These are phyloP conservation scores for Platypus cylindrus DNA, from an alignment of 2,888 invertebrate species.

Conservation along the genomic window DNA sequence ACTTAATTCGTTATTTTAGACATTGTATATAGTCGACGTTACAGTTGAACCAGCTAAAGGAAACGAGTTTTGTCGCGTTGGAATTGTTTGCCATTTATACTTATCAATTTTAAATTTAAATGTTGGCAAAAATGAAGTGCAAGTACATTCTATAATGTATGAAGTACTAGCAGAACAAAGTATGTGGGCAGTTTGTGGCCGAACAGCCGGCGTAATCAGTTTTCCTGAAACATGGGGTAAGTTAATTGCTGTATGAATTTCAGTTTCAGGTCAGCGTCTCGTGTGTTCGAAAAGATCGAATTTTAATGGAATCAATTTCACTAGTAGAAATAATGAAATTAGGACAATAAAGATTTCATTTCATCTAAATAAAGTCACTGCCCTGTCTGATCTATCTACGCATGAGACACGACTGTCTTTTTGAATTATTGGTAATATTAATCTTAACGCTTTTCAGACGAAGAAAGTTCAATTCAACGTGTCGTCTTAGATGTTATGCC, in stretches of 20 bases:
- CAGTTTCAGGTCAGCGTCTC: too few relatives aligned
- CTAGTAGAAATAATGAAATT: too few relatives aligned
- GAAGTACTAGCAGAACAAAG: conserved; percentile 86
- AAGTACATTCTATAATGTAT: conserved; percentile 67
- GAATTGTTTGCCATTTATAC: conserved; percentile 74
- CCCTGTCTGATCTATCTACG: too few relatives aligned
- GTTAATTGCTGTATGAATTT: too few relatives aligned
- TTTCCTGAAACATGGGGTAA: conserved; percentile 19
- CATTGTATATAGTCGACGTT: conserved; percentile 69
- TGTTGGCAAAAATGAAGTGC: conserved; percentile 16
- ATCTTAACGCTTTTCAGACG: conserved; percentile 22
- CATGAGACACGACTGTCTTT: too few relatives aligned
- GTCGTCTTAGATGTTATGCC: conserved; percentile 87
- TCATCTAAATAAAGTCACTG: too few relatives aligned
- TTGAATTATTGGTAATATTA: neutral
- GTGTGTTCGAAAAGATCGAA: too few relatives aligned
- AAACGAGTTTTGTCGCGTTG: conserved; percentile 76
- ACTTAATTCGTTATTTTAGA: conserved; percentile 37
- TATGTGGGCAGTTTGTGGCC: conserved; percentile 86
- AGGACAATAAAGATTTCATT: too few relatives aligned
- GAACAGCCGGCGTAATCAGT: conserved; percentile 65
- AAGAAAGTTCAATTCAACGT: conserved; percentile 44
- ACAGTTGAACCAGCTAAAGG: conserved; percentile 68
- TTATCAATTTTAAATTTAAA: conserved; percentile 50
- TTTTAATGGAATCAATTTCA: too few relatives aligned